Percentiles rank a stretch among this genome's conserved stretches.
These are phyloP conservation scores for Euzetes globulus DNA, from an alignment of 2,888 invertebrate genomes.

Conservation along the genomic window DNA sequence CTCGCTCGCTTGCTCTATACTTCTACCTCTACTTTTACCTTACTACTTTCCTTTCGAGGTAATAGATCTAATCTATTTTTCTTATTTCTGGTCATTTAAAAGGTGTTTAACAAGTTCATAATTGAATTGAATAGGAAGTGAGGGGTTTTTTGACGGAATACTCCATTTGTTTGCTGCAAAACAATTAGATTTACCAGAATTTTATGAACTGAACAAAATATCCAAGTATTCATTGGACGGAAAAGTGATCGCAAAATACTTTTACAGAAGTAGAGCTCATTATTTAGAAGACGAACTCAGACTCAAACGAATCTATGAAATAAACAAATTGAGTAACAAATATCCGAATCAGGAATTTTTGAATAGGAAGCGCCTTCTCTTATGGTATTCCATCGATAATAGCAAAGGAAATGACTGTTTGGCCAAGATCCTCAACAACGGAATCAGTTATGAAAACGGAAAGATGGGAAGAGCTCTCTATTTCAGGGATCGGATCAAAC, in stretches of 20 bases:
- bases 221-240: background rate
- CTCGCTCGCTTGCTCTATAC: too few relatives aligned
- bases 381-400: background rate
- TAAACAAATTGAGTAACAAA: background rate
- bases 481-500: background rate
- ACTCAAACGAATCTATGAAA: background rate
- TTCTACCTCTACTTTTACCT: too few relatives aligned
- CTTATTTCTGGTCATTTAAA: too few relatives aligned
- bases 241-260: background rate
- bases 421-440: background rate
- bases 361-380: background rate
- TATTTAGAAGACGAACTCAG: background rate
- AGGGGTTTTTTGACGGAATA: background rate
- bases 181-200: background rate
- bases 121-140: too few relatives aligned
- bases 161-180: background rate
- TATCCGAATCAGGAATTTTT: background rate
- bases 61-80: too few relatives aligned
- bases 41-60: too few relatives aligned
- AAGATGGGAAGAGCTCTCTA: background rate
- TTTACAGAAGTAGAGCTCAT: background rate
- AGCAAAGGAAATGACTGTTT: background rate
- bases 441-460: background rate
- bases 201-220: background rate
- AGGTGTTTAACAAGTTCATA: too few relatives aligned